Conservation (phyloP, 2,797 vertebrate genomes). For the Varecia variegata region DNA sequence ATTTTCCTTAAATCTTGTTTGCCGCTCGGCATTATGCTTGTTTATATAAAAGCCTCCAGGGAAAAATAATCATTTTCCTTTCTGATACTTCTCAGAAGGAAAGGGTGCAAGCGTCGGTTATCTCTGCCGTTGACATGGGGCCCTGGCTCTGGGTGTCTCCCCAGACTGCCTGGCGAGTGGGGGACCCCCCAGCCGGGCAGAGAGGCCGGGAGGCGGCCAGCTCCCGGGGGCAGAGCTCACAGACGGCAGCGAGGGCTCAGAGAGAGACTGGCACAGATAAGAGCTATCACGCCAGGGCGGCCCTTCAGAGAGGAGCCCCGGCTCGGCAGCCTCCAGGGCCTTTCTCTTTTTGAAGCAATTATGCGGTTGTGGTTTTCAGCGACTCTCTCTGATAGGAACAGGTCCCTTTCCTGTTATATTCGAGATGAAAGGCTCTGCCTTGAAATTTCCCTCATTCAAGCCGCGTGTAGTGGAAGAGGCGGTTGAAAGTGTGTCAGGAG, state of each 20-base stretch:
- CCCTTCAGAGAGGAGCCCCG: fast-evolving
- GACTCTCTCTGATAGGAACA: neutral
- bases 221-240: neutral
- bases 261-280: fast-evolving
- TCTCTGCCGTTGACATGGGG: neutral
- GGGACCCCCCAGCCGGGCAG: neutral
- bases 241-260: fast-evolving
- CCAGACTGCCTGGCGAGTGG: fast-evolving
- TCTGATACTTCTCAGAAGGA: neutral
- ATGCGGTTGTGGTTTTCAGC: fast-evolving
- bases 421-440: neutral
- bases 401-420: neutral
- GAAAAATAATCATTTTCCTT: neutral
- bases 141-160: neutral
- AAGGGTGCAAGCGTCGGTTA: fast-evolving
- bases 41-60: neutral
- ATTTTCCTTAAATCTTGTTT: neutral
- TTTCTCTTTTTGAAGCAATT: neutral
- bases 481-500: neutral
- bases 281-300: neutral
- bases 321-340: neutral
- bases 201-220: fast-evolving
- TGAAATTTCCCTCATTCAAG: neutral
- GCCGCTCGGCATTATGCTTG: fast-evolving
- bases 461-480: neutral